phyloP scores from a whole-genome alignment of 2,797 vertebrate genomes.

The Linurgus olivaceus region DNA sequence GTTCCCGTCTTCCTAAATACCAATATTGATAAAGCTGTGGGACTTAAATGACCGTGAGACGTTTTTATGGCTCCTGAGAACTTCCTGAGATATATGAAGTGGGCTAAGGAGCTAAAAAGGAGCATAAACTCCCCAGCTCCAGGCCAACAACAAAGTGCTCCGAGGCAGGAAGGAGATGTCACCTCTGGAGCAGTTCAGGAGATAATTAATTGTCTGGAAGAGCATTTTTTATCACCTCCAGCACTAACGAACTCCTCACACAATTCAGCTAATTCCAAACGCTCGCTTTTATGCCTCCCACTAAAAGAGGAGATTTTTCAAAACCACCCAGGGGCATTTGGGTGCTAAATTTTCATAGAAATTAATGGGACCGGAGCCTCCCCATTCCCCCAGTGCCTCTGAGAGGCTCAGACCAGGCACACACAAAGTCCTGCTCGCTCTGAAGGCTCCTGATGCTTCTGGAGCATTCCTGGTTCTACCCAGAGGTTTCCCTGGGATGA shows the following conservation, averaged over 20 bases:
- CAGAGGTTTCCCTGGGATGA: not conserved
- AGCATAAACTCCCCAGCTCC: not conserved
- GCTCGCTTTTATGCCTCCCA: conserved; percentile 16
- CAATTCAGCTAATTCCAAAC: not conserved
- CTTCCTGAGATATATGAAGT: not conserved
- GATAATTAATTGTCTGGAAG: not conserved
- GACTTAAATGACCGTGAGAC: not conserved
- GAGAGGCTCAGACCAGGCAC: not conserved
- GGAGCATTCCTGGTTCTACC: not conserved
- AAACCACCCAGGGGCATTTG: not conserved
- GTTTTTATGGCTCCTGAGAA: not conserved
- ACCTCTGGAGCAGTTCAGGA: not conserved
- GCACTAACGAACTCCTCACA: not conserved
- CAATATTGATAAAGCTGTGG: conserved; percentile 36
- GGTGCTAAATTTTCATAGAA: conserved; percentile 24
- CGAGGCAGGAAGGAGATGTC: not conserved
- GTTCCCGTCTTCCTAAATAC: conserved; percentile 15
- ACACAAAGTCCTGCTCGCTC: not conserved
- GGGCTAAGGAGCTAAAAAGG: not conserved
- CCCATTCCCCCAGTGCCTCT: not conserved
- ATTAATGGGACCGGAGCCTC: not conserved
- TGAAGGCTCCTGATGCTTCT: not conserved
- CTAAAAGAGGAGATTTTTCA: conserved; percentile 29
- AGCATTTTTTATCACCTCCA: not conserved
- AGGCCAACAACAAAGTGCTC: not conserved